Percentiles rank a stretch among this genome's conserved stretches.
Evolutionary conservation across 2,888 invertebrate genomes (phyloP).

Genomic region (Matsumyia berberina): DNA sequence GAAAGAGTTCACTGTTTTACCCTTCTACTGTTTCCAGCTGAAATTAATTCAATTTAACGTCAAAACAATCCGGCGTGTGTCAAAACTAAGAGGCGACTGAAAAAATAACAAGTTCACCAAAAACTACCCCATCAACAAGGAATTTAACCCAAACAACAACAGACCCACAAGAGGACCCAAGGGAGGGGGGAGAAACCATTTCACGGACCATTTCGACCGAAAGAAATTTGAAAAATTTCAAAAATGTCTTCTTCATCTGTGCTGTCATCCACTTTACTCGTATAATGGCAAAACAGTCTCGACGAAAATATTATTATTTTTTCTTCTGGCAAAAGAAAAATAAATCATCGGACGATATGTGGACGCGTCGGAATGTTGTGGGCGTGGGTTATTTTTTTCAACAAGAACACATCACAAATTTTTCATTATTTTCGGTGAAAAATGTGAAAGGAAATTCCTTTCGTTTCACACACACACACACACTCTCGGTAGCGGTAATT

Average conservation of each 20-base stretch:
- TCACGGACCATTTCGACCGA: background rate
- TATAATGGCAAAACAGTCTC: conserved; percentile 49
- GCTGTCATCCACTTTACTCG: conserved; percentile 64
- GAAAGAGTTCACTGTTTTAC: background rate
- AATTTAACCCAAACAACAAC: no score
- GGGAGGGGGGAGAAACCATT: no score
- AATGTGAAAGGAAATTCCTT: conserved; percentile 37
- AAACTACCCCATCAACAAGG: conserved; percentile 9
- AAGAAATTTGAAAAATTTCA: conserved; percentile 37
- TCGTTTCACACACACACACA: background rate
- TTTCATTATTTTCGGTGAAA: conserved; percentile 3
- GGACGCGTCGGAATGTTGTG: conserved; percentile 60
- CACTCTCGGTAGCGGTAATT: conserved; percentile 17
- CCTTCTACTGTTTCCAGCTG: background rate
- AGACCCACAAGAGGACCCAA: no score
- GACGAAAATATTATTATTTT: conserved; percentile 54
- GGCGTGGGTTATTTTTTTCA: conserved; percentile 31
- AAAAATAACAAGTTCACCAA: background rate
- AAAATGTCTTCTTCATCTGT: conserved; percentile 32
- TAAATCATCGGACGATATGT: conserved; percentile 61
- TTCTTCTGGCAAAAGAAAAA: conserved; percentile 40
- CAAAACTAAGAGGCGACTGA: background rate
- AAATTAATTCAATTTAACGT: conserved; percentile 7
- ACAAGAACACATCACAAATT: background rate
- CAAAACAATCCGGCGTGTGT: conserved; percentile 28